Conservation (phyloP, 2,888 invertebrate genomes). For the Ferdinandea cuprea region DNA sequence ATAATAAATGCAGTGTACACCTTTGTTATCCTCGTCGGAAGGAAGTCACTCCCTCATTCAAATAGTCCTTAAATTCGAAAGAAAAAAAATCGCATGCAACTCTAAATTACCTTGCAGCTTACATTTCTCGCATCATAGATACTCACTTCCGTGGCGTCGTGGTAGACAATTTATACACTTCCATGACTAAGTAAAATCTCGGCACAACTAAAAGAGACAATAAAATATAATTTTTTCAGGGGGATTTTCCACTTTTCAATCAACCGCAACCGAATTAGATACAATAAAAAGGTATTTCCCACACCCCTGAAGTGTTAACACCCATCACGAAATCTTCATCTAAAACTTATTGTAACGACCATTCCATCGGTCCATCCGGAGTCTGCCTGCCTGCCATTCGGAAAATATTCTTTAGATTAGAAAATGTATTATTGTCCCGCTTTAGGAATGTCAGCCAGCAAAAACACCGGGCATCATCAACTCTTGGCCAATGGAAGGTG, state of each 20-base stretch:
- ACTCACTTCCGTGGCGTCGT: background rate
- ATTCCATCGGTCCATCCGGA: conserved; percentile 51
- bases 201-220: conserved; percentile 3
- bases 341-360: conserved; percentile 18
- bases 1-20: conserved; percentile 33
- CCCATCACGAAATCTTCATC: conserved; percentile 22
- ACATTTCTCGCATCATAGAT: background rate
- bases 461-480: conserved; percentile 13
- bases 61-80: background rate
- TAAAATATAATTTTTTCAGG: background rate
- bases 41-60: conserved; percentile 28
- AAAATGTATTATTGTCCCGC: conserved; percentile 56
- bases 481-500: conserved; percentile 8
- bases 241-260: conserved; percentile 12
- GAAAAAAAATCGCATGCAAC: background rate
- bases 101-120: background rate
- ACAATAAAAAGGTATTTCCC: conserved; percentile 44
- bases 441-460: conserved; percentile 24
- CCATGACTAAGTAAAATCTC: background rate
- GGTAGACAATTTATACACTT: conserved; percentile 6
- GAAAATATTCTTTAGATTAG: conserved; percentile 68
- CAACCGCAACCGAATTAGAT: background rate
- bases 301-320: background rate
- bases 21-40: conserved; percentile 34
- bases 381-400: conserved; percentile 41